Conservation (phyloP, 2,113 vertebrate species). For the Malurus alboscapulatus region DNA sequence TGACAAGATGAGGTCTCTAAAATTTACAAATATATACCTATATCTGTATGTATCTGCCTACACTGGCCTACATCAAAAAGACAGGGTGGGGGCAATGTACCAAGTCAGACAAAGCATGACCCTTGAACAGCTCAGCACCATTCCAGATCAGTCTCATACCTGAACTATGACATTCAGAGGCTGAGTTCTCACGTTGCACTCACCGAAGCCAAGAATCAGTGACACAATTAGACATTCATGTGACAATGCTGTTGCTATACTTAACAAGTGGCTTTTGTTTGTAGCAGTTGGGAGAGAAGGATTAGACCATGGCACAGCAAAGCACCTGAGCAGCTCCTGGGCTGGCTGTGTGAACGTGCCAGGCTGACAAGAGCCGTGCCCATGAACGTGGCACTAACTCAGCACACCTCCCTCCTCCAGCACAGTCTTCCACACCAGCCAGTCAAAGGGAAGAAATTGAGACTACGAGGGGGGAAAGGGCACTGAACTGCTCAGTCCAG, state of each 20-base stretch:
- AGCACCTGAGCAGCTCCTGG: not conserved
- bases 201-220: not conserved
- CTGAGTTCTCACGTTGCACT: not conserved
- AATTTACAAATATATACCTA: not conserved
- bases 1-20: not conserved
- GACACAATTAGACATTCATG: not conserved
- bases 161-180: not conserved
- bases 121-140: not conserved
- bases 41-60: not conserved
- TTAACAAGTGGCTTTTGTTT: slow-evolving; percentile 35
- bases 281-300: not conserved
- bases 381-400: not conserved
- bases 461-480: not conserved
- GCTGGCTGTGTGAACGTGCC: not conserved
- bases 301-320: not conserved
- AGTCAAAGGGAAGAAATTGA: not conserved
- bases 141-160: not conserved
- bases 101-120: not conserved
- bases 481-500: not conserved
- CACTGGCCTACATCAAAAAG: not conserved
- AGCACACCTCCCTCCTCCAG: not conserved
- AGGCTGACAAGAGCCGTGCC: not conserved
- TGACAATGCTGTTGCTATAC: not conserved
- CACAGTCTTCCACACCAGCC: not conserved
- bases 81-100: rapidly evolving